These are phyloP conservation scores for Gorsachius magnificus DNA, from an alignment of 2,797 vertebrate species.

Conservation along the genomic window DNA sequence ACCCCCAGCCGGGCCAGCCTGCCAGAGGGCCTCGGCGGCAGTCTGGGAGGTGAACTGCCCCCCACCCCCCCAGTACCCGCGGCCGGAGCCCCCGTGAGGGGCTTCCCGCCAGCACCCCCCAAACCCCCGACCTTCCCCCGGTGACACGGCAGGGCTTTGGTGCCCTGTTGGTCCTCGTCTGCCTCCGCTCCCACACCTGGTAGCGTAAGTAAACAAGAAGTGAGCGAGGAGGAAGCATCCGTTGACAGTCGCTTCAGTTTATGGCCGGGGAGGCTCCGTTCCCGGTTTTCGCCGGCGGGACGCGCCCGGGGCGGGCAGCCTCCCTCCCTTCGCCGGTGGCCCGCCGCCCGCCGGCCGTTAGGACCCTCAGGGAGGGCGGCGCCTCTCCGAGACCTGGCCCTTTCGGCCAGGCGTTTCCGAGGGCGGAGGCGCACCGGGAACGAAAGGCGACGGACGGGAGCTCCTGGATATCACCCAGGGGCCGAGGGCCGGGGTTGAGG, in stretches of 20 bases:
- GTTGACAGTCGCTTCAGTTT: too few relatives aligned
- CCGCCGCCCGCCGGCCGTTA: too few relatives aligned
- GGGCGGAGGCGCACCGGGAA: not conserved
- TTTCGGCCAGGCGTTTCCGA: not conserved
- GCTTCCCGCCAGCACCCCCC: too few relatives aligned
- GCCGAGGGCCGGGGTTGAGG: too few relatives aligned
- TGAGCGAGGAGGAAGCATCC: not conserved
- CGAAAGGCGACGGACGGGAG: not conserved
- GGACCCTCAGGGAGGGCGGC: not conserved
- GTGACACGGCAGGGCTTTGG: too few relatives aligned
- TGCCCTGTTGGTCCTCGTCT: not conserved
- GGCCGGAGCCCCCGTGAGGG: too few relatives aligned
- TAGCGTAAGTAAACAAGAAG: not conserved
- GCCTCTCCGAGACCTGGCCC: too few relatives aligned
- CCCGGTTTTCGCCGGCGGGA: not conserved
- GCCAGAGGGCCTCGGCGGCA: fast-evolving
- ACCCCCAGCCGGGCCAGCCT: not conserved
- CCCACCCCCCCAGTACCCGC: fast-evolving
- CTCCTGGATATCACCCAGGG: too few relatives aligned
- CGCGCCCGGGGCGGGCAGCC: fast-evolving
- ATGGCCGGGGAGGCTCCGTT: not conserved
- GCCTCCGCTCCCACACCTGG: not conserved
- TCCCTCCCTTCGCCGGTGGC: too few relatives aligned
- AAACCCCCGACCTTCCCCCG: too few relatives aligned
- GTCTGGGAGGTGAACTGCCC: fast-evolving